Evolutionary conservation across 2,797 vertebrate species (phyloP).

Genomic region (Falco biarmicus): DNA sequence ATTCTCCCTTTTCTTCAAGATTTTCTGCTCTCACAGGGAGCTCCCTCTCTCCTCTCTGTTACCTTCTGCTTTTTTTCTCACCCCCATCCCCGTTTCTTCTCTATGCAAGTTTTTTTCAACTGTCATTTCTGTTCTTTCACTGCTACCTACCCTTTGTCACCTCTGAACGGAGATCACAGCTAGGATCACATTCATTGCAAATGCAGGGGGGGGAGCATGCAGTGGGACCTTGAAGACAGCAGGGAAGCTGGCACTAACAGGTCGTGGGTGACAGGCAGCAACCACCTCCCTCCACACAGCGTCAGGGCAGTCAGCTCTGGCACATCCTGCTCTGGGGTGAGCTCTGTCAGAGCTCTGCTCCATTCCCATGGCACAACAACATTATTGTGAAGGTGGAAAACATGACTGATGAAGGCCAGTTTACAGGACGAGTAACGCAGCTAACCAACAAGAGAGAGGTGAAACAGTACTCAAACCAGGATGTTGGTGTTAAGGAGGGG

Average conservation of each 20-base stretch:
- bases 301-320: not conserved
- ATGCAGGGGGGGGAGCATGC: accelerated
- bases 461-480: not conserved
- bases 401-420: not conserved
- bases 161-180: not conserved
- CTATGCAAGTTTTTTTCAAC: not conserved
- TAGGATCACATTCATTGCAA: not conserved
- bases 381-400: not conserved
- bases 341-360: not conserved
- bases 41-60: not conserved
- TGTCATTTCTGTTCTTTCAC: not conserved
- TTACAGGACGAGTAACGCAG: not conserved
- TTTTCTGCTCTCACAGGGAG: not conserved
- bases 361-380: not conserved
- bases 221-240: not conserved
- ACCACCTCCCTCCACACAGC: not conserved
- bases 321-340: not conserved
- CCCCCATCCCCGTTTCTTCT: not conserved
- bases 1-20: not conserved
- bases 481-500: not conserved
- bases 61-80: not conserved
- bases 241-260: not conserved
- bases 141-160: not conserved
- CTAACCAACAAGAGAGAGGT: not conserved
- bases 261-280: not conserved